Base-by-base conservation (phyloP, 1,140 invertebrate genomes). In the Drosophila chauvacae region DNA sequence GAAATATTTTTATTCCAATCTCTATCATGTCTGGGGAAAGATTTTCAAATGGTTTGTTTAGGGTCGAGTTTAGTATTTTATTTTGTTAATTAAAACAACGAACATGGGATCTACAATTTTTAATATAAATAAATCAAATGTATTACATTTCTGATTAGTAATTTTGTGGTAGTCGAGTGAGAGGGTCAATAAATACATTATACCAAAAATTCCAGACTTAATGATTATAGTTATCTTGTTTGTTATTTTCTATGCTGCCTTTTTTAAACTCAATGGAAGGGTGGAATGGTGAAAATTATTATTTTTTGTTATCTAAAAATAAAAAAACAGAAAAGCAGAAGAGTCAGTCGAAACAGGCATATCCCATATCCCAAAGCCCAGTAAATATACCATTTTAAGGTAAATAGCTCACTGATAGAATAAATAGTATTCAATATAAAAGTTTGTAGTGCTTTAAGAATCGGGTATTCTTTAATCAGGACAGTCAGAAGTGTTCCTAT, bases 61-160 rank as follows among this genome's bases (percentile, higher is more conserved):
- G 10, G 18, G 2, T 20, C 10, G 18, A 23, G 4, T 14, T 23
- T 45, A 2, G 11, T 0, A 44, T 44, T 18, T 44, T 44, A 11
- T 18, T 13, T 44, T 44, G 18, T 20, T 44, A 20, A 20, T 44
- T 2, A 18, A 11, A 18, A 1, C 3, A 18, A 11, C 4, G 1
- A 9, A n/a, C 0, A 14, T 6, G 14, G 14, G 0, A 18, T 44
- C 0, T 44, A 44, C 3, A 2, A 20, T 2, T 0, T 30, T 0
- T 30, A 30, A 30, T 9, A 30, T 0, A 30, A 30, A 30, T 30
- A 30, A 30, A 30, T 30, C 7, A 30, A 9, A 30, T 30, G 28
- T 0, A 30, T 30, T 30, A 9, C 30, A 30, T 30, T 30, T 30
- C 7, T 10, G 30, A 30, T 30, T 30, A 30, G 30, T 30, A 30